Evolutionary conservation across 2,888 invertebrate species (phyloP), one percentile per base, ranked within the genome.

Genomic region (Teleogryllus oceanicus): DNA sequence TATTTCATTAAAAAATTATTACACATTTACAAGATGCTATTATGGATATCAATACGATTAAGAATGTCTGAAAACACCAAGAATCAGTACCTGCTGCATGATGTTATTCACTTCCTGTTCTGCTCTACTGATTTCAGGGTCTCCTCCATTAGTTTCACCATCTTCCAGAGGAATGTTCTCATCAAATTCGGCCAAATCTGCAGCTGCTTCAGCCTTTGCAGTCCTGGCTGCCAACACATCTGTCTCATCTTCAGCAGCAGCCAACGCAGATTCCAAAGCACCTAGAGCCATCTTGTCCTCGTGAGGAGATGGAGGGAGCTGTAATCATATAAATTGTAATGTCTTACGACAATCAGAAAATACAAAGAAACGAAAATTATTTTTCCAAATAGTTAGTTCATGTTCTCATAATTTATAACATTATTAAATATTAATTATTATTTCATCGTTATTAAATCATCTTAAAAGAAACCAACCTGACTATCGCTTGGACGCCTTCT

Each of bases 101-200:
- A 94, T 88, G 85, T 91, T 91, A 84, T 92, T 91, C 83, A 94
- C 90, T 87, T 94, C 93, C 84, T 90, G 89, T 86, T 94, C 93
- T 2, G 93, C 93, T 86, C 91, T 92, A 85, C 93, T 93, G 83
- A 93, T 87, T 85, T 92, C 92, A 1, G 89, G 87, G 79, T 86
- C 87, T 16, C 84, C 84, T 78, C 85, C 84, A 24, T 88, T 89
- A 81, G 86, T 85, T 75, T 84, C 85, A 82, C 90, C 90, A 80
- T 94, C 94, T 81, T 94, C 94, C 83, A 96, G 90, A 77, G 97
- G 97, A 88, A 96, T 94, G 84, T 92, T 94, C 88, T 98, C 98
- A 88, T 98, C 98, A 88, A 98, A 98, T 88, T 98, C 98, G 0
- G 96, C 97, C 83, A 97, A 90, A 87, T 96, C 96, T 18, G 94